A percentile compares a stretch with the other conserved stretches of the same genome.
phyloP scores from a whole-genome alignment of 2,888 invertebrate species.

The Caenorhabditis sp. region DNA sequence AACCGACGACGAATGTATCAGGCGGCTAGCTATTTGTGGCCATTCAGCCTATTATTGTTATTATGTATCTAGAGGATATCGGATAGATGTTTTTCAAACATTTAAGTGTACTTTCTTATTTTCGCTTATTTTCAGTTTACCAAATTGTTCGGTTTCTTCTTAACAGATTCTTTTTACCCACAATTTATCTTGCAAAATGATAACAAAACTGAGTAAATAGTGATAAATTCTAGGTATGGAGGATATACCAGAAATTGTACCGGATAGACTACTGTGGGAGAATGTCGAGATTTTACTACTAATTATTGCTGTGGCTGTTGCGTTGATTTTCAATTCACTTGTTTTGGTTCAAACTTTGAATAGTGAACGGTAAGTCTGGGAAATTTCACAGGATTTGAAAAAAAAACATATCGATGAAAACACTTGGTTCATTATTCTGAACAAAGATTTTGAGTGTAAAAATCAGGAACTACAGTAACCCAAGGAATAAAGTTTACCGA shows the following conservation, averaged over 20 bases:
- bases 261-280: conserved; percentile 5
- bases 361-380: conserved; percentile 5
- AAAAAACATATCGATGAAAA: too few relatives aligned
- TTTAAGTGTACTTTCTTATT: background rate
- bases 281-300: conserved; percentile 11
- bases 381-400: too few relatives aligned
- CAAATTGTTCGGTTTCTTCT: background rate
- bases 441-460: too few relatives aligned
- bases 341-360: conserved; percentile 4
- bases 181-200: background rate
- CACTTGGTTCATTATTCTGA: too few relatives aligned
- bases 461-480: too few relatives aligned
- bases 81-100: background rate
- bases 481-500: too few relatives aligned
- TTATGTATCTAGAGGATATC: background rate
- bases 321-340: conserved; percentile 2
- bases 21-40: background rate
- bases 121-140: background rate
- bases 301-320: background rate
- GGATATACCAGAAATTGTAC: background rate
- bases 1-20: background rate
- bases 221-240: too few relatives aligned
- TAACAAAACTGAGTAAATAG: too few relatives aligned
- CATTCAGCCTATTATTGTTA: background rate
- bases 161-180: background rate